Base-by-base conservation (phyloP, 2,888 invertebrate genomes). In the Phengaris arion region DNA sequence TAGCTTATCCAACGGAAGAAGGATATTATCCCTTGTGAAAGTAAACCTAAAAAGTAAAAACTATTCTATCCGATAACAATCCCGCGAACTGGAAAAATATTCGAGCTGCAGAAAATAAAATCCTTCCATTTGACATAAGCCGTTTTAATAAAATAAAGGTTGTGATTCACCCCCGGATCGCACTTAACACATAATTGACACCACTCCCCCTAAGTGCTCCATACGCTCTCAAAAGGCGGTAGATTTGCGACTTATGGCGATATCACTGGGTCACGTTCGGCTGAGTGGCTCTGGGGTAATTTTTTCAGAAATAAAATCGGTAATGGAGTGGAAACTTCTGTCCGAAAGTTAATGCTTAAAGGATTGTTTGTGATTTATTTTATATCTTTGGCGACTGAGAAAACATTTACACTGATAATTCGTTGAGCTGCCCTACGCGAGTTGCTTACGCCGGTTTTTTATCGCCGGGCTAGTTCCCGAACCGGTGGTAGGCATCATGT, bases 101-200 rank as follows among this genome's bases (percentile, higher is more conserved):
- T 5, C 15, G 7, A 46, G 1, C 48, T 6, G 48, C 12, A 69
- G 3, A 48, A 54, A 35, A 35, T 35, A 35, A 48, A 48, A 8
- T 48, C 48, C 48, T 52, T 54, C 72, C 72, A 70, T 45, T 72
- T 54, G 72, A 52, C 15, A 72, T 54, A 75, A 69, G 78, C 76
- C 74, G 72, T 70, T 75, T 59, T 75, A 80, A 78, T 79, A 80
- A 80, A 78, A 78, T 79, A 77, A 79, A 79, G 78, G 77, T 76
- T 79, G 78, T 79, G 76, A 76, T 76, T 72, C 55, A 75, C 69
- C 76, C 69, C 12, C 55, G 77, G 76, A 79, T 82, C 85, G 86
- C 92, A 91, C 92, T 92, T 90, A 92, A 85, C 89, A 83, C 89
- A 89, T 93, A 93, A 93, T 93, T 93, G 93, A 90, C 92, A 91